phyloP scores from a whole-genome alignment of 35 echinoderm and acorn worm genomes.

The Ophioderma brevispina region DNA sequence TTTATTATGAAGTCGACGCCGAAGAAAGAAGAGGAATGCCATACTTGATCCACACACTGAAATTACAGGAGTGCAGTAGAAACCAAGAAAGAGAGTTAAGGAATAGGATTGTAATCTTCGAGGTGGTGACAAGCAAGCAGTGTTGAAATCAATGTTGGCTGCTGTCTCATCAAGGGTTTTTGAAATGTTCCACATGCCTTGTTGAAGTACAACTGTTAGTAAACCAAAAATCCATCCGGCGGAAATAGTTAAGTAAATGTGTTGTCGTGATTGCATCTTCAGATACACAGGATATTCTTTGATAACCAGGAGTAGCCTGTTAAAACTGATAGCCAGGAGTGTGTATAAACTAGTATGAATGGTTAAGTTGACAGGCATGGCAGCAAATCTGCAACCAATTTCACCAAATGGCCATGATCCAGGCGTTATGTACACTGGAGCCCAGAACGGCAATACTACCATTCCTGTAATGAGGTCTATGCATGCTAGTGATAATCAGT shows the following conservation, averaged over 20 bases:
- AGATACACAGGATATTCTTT: conserved; percentile 16
- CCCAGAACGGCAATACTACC: background rate
- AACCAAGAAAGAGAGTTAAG: background rate
- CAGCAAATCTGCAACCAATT: background rate
- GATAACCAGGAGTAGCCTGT: conserved; percentile 6
- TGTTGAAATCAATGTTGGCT: background rate
- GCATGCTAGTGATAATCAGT: background rate
- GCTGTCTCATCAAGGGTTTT: background rate
- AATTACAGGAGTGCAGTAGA: background rate
- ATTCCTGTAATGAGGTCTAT: background rate
- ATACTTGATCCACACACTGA: background rate
- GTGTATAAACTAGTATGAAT: background rate
- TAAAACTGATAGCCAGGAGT: background rate
- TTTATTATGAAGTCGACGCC: background rate
- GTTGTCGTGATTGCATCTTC: background rate
- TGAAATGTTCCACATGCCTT: background rate
- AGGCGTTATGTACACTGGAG: background rate
- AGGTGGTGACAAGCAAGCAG: conserved; percentile 2
- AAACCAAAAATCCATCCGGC: background rate
- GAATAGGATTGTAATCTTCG: background rate
- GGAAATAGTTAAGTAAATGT: background rate
- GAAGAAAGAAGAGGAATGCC: background rate
- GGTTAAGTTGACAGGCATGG: background rate
- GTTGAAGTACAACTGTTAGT: background rate
- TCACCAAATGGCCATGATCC: conserved; percentile 1